Conservation (phyloP, 2,797 vertebrate genomes). For the Squalus acanthias region DNA sequence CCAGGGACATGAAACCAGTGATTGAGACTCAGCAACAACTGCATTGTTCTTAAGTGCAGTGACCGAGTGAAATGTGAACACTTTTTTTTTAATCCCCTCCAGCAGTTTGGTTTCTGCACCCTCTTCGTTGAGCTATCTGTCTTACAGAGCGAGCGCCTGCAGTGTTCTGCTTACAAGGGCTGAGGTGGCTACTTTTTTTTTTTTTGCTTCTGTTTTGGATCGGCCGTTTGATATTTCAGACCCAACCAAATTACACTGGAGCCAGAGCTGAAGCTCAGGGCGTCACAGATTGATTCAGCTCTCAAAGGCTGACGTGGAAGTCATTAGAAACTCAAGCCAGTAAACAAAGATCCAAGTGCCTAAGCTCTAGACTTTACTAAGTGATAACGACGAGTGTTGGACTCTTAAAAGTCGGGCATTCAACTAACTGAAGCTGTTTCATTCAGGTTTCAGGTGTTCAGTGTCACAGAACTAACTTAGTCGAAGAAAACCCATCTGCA, state of each 20-base stretch:
- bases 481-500: neutral
- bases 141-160: neutral
- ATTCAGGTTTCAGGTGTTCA: neutral
- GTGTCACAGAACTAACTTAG: neutral
- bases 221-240: neutral
- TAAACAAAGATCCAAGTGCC: neutral
- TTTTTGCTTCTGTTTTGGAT: neutral
- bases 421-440: neutral
- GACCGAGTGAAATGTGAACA: neutral
- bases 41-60: neutral
- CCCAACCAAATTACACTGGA: neutral
- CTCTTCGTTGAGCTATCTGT: neutral
- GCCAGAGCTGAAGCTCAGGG: neutral
- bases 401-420: neutral
- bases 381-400: neutral
- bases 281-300: neutral
- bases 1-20: neutral
- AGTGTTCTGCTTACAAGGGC: neutral
- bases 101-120: neutral
- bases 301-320: neutral
- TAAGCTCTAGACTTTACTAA: neutral
- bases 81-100: neutral
- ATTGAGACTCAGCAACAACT: neutral
- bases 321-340: neutral
- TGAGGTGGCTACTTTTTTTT: neutral